These are phyloP conservation scores for Meiosimyza platycephala DNA, from an alignment of 2,888 invertebrate genomes.

Conservation along the genomic window DNA sequence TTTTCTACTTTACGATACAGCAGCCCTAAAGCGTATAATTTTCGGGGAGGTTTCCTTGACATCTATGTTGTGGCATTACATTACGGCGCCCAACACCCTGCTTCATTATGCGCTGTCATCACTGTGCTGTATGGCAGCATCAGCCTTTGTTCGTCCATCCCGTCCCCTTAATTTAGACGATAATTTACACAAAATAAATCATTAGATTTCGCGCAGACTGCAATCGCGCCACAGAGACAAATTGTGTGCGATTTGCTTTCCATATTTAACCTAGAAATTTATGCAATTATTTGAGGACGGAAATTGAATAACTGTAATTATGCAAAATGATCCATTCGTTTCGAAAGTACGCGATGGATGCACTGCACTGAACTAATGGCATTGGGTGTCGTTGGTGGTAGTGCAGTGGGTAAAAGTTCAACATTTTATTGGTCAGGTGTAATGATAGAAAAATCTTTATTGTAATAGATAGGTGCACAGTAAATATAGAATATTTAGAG, in stretches of 20 bases:
- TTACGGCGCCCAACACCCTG: neutral
- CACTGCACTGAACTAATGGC: slow-evolving; percentile 12
- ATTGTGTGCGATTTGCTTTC: slow-evolving; percentile 23
- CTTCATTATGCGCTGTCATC: slow-evolving; percentile 10
- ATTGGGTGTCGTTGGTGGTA: neutral
- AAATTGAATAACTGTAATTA: slow-evolving; percentile 37
- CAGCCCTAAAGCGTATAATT: slow-evolving; percentile 22
- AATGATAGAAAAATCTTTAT: too few species aligned
- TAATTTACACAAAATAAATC: slow-evolving; percentile 56
- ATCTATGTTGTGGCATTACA: neutral
- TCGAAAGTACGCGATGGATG: slow-evolving; percentile 17
- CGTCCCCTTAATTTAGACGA: slow-evolving; percentile 43
- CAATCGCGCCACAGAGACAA: slow-evolving; percentile 23
- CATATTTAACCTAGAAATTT: slow-evolving; percentile 39
- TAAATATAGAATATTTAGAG: too few species aligned
- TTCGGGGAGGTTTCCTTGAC: slow-evolving; percentile 27
- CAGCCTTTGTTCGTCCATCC: neutral
- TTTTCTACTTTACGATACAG: neutral
- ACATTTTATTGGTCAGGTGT: neutral
- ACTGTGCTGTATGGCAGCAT: neutral
- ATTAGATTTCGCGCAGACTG: slow-evolving; percentile 45
- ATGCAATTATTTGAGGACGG: slow-evolving; percentile 31
- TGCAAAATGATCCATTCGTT: slow-evolving; percentile 15
- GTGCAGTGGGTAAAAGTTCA: neutral
- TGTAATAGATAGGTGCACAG: too few species aligned